Conservation (phyloP, 2,888 invertebrate species). For the Apotomis capreana region DNA sequence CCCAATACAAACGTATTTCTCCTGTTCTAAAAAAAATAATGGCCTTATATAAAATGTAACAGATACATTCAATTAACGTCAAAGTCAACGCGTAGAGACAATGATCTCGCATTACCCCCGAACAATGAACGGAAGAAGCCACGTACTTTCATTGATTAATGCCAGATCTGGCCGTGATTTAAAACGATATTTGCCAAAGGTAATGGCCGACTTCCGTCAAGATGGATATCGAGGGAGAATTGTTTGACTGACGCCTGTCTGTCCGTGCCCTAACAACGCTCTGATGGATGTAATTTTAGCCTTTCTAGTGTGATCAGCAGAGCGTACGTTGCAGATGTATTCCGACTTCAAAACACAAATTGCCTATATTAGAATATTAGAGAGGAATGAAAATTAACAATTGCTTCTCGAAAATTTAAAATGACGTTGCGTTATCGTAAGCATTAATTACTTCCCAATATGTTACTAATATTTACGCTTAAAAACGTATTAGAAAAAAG, state of each 20-base stretch:
- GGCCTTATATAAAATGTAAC: conserved; percentile 28
- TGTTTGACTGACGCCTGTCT: conserved; percentile 55
- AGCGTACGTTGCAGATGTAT: conserved; percentile 58
- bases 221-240: conserved; percentile 54
- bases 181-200: conserved; percentile 59
- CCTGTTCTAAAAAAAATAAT: background rate
- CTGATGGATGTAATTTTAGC: conserved; percentile 55
- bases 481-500: background rate
- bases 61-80: conserved; percentile 48
- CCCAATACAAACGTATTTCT: too few species aligned
- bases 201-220: conserved; percentile 62
- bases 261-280: conserved; percentile 51
- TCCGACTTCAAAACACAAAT: conserved; percentile 60
- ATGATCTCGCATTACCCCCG: conserved; percentile 55
- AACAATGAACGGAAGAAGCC: conserved; percentile 74
- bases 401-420: conserved; percentile 21
- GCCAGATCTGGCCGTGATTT: conserved; percentile 62
- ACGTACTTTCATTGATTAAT: conserved; percentile 69
- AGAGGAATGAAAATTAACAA: conserved; percentile 51
- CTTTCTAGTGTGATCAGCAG: conserved; percentile 54
- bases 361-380: conserved; percentile 56
- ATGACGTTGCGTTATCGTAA: conserved; percentile 39
- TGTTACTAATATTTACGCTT: background rate
- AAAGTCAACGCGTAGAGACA: conserved; percentile 58
- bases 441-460: conserved; percentile 7